Evolutionary conservation across 2,888 invertebrate genomes (phyloP).

Genomic region (Megaustenia siamemsis): DNA sequence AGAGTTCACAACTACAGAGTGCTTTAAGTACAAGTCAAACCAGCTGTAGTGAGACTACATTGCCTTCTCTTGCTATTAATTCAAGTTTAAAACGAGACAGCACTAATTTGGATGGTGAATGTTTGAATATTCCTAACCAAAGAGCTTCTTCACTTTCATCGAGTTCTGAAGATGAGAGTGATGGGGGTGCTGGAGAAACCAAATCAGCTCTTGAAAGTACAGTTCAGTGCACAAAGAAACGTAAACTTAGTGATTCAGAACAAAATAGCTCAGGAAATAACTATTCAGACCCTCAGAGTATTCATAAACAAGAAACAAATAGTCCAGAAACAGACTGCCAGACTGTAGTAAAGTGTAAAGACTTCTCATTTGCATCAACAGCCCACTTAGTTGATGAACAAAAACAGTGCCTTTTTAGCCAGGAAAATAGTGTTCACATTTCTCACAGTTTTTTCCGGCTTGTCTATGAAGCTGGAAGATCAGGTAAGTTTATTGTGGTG

Average conservation of each 20-base stretch:
- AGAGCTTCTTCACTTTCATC: conserved; percentile 22
- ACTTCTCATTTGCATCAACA: conserved; percentile 27
- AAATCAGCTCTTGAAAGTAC: not conserved
- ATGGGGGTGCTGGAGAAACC: not conserved
- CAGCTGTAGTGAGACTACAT: no score
- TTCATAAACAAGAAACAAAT: not conserved
- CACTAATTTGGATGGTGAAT: not conserved
- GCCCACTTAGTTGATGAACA: conserved; percentile 35
- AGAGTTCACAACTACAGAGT: not conserved
- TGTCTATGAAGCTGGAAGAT: conserved; percentile 59
- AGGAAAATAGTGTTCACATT: conserved; percentile 51
- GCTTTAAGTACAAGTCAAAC: not conserved
- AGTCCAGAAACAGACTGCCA: not conserved
- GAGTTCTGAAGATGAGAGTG: conserved; percentile 14
- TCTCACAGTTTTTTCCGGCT: conserved; percentile 63
- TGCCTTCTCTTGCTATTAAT: not conserved
- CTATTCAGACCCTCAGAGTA: not conserved
- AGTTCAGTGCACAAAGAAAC: not conserved
- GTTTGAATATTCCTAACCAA: not conserved
- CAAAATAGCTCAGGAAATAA: not conserved
- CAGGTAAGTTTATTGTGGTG: conserved; percentile 58
- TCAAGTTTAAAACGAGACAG: not conserved
- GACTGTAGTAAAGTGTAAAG: not conserved
- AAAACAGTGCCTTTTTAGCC: conserved; percentile 39
- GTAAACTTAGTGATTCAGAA: not conserved